These are phyloP conservation scores for Apodemia hepburni DNA, from an alignment of 2,888 invertebrate species.

Conservation along the genomic window DNA sequence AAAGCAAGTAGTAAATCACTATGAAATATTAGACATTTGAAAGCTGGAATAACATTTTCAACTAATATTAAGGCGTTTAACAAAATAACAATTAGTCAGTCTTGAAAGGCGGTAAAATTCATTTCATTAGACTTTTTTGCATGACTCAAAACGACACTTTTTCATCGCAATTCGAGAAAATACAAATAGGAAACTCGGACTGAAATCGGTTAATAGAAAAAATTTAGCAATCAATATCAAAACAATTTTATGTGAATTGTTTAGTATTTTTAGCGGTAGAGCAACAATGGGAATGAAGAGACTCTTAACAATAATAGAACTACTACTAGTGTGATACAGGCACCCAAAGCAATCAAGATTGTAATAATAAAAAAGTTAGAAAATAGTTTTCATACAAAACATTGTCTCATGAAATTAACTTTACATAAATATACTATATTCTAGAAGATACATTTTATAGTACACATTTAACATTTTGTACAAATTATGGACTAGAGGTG, in stretches of 20 bases:
- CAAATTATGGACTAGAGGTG: constrained; percentile 46
- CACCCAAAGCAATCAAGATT: neutral
- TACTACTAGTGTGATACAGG: no score
- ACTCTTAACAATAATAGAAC: no score
- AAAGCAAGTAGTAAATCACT: neutral
- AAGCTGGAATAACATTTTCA: constrained; percentile 15
- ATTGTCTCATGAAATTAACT: constrained; percentile 43
- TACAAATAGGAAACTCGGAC: no score
- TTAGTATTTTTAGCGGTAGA: no score
- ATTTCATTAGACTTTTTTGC: constrained; percentile 36
- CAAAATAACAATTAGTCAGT: constrained; percentile 56
- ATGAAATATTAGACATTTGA: neutral
- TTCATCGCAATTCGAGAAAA: no score
- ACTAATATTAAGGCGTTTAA: constrained; percentile 25
- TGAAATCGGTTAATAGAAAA: no score
- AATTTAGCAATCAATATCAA: no score
- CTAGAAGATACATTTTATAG: constrained; percentile 37
- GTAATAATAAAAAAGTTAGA: no score
- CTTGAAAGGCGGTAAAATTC: constrained; percentile 55
- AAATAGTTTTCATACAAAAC: no score
- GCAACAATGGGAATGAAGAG: no score
- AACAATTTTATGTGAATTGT: no score
- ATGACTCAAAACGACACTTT: neutral
- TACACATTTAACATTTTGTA: constrained; percentile 41
- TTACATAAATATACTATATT: constrained; percentile 39